Evolutionary conservation across 2,888 invertebrate genomes (phyloP), one percentile per base, ranked within the genome.

Genomic region (Ischnus inquisitorius): DNA sequence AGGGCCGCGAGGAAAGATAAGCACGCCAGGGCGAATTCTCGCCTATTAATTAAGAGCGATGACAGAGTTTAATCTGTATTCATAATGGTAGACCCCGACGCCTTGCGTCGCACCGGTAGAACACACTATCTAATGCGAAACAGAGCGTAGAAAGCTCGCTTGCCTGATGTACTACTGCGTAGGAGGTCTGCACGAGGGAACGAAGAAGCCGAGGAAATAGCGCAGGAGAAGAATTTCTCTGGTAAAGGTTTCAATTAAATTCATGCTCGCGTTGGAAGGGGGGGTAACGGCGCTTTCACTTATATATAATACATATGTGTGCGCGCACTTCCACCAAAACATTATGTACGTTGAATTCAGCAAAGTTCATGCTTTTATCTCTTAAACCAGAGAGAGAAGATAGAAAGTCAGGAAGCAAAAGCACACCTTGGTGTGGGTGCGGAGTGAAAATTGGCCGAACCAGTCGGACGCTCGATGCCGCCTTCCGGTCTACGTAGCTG

Each of bases 11-110:
- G 19, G 19, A 25, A 69, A 54, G 83, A 83, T 79, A 79, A 75
- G 71, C 71, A 79, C 48, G 48, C 79, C 75, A 75, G 19, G 19
- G 22, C 75, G 43, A 68, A 57, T 19, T 67, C 43, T 68, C 68
- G 48, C 75, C 83, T 79, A 79, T 83, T 83, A 79, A 83, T 83
- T 79, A 75, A 79, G 69, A 83, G 39, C 79, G 79, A 83, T 71
- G 83, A 83, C 83, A 79, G 79, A 83, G 75, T 76, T 83, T 83
- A 83, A 83, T 79, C 83, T 79, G 75, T 60, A 76, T 79, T 79
- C 79, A 65, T 79, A 75, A 79, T 65, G 65, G 34, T 22, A 57
- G 57, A 39, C 22, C 25, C 46, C 48, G 25, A 28, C 48, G 19
- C 43, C 22, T n/a, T 10, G 22, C 28, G 69, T 34, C 8, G 74